phyloP scores from a whole-genome alignment of 2,797 vertebrate genomes.

The Notolepis coatsorum region DNA sequence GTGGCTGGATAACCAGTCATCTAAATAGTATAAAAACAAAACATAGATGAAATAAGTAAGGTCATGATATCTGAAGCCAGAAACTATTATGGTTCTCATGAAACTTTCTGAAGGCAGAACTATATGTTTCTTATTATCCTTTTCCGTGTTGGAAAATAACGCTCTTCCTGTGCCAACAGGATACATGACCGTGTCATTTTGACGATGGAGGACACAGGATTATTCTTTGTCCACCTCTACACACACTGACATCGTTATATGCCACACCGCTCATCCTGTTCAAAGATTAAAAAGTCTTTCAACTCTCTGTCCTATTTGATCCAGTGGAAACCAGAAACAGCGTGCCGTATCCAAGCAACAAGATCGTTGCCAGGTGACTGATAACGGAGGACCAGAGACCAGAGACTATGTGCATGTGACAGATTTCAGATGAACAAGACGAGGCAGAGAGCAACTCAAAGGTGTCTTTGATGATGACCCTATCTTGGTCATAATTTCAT shows the following conservation, averaged over 20 bases:
- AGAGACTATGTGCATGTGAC: conserved; percentile 49
- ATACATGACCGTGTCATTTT: background rate
- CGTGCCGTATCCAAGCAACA: conserved; percentile 82
- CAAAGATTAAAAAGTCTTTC: conserved; percentile 48
- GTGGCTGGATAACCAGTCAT: too few species aligned
- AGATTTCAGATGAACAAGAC: conserved; percentile 60
- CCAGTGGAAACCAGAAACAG: conserved; percentile 67
- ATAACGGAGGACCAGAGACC: conserved; percentile 74
- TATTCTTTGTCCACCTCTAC: conserved; percentile 17
- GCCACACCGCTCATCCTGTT: conserved; percentile 2
- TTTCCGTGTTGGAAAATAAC: too few species aligned
- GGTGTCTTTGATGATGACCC: too few species aligned
- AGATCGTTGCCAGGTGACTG: conserved; percentile 84
- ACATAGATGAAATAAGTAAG: too few species aligned
- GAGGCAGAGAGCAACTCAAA: conserved; percentile 23
- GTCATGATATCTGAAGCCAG: too few species aligned
- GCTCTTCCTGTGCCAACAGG: too few species aligned
- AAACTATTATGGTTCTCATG: too few species aligned
- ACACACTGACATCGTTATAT: conserved; percentile 33
- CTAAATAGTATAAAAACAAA: too few species aligned
- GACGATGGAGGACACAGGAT: background rate
- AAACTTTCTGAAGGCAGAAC: too few species aligned
- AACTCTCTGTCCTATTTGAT: conserved; percentile 58
- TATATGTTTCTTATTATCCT: too few species aligned
- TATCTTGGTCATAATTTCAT: too few species aligned